phyloP scores from a whole-genome alignment of 2,888 invertebrate species.

The Carcina quercana region DNA sequence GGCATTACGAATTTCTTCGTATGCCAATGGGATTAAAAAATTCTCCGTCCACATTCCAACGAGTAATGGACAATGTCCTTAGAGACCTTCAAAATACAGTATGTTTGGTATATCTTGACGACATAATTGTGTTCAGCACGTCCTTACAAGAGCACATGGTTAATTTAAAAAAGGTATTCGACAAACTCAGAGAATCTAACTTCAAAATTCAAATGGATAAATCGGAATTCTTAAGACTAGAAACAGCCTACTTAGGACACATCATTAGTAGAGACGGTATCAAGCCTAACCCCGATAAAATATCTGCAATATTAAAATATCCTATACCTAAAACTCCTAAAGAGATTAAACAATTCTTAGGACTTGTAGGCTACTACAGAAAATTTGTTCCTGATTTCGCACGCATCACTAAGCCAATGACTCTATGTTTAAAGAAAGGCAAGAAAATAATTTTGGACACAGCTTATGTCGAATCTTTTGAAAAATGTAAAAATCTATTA shows the following conservation, averaged over 20 bases:
- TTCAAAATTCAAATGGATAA: constrained; percentile 12
- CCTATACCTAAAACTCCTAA: constrained; percentile 10
- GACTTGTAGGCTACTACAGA: constrained; percentile 13
- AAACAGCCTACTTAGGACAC: constrained; percentile 15
- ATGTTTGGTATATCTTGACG: constrained; percentile 6
- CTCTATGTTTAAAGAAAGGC: constrained; percentile 10
- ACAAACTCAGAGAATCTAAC: constrained; percentile 8
- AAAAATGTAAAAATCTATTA: constrained; percentile 5
- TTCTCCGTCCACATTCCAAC: constrained; percentile 14
- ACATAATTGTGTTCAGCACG: constrained; percentile 4
- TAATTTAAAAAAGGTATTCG: constrained; percentile 10
- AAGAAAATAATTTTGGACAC: constrained; percentile 6
- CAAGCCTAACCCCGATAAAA: constrained; percentile 12
- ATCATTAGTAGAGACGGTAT: constrained; percentile 9
- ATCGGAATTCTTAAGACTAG: constrained; percentile 13
- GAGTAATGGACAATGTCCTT: constrained; percentile 15
- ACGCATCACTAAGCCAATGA: constrained; percentile 8
- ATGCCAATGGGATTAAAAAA: constrained; percentile 16
- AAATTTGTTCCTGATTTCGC: constrained; percentile 16
- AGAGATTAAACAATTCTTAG: constrained; percentile 11
- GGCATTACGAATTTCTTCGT: constrained; percentile 15
- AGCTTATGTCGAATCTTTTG: constrained; percentile 10
- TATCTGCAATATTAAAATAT: constrained; percentile 8
- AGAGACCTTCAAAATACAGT: constrained; percentile 12
- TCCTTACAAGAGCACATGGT: constrained; percentile 6